phyloP scores from a whole-genome alignment of 1,140 invertebrate species.

The Calosoma granatense region DNA sequence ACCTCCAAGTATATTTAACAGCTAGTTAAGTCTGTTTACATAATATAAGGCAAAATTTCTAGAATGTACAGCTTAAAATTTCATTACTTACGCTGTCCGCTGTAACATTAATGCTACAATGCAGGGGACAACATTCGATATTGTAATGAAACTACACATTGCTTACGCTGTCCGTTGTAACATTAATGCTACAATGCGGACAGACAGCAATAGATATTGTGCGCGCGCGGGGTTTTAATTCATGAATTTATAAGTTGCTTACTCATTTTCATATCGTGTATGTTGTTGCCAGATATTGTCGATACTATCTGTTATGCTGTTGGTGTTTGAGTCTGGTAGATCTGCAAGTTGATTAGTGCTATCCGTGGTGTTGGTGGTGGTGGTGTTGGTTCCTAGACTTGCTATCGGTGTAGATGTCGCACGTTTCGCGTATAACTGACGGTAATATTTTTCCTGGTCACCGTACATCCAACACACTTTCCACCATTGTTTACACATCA shows the following conservation, averaged over 20 bases:
- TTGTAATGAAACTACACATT: too few species aligned
- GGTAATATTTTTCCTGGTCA: constrained; percentile 72
- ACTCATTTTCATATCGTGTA: constrained; percentile 1
- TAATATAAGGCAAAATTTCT: too few species aligned
- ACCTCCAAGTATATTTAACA: too few species aligned
- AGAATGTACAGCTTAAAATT: too few species aligned
- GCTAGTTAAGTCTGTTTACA: too few species aligned
- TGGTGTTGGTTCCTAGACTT: constrained; percentile 13
- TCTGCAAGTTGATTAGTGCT: not conserved
- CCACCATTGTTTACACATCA: constrained; percentile 81
- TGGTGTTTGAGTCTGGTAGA: not conserved
- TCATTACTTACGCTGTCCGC: too few species aligned
- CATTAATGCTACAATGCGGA: too few species aligned
- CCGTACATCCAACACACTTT: constrained; percentile 78
- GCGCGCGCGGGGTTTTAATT: too few species aligned
- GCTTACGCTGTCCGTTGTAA: too few species aligned
- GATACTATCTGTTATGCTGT: not conserved
- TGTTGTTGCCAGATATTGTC: not conserved
- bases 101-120: too few species aligned
- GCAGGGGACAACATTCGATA: too few species aligned
- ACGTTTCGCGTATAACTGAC: constrained; percentile 62
- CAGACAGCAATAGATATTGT: too few species aligned
- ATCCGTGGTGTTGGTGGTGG: not conserved
- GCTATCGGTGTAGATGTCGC: constrained; percentile 39
- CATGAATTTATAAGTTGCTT: not conserved